These are phyloP conservation scores for Xiphophorus hellerii DNA, from an alignment of 2,113 vertebrate genomes.

Conservation along the genomic window DNA sequence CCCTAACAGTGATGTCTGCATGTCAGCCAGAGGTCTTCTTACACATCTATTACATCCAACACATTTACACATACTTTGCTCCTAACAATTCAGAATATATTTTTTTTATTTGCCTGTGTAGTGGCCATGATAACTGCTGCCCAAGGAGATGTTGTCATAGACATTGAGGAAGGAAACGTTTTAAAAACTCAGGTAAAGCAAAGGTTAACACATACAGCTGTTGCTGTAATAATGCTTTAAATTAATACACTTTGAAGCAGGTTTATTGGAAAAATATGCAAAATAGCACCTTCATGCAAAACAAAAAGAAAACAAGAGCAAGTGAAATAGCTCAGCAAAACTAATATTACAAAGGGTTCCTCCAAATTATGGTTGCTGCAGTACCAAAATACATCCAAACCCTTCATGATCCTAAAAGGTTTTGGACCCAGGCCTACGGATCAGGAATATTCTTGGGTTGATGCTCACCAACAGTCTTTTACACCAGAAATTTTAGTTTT, in stretches of 20 bases:
- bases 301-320: background rate
- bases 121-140: conserved; percentile 86
- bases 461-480: background rate
- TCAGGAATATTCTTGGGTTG: background rate
- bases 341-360: background rate
- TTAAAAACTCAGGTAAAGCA: conserved; percentile 85
- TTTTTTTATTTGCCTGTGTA: conserved; percentile 55
- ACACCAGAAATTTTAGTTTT: background rate
- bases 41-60: background rate
- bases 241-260: background rate
- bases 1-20: conserved; percentile 80
- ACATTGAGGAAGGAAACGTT: conserved; percentile 87
- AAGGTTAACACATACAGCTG: background rate
- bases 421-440: background rate
- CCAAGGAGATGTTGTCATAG: conserved; percentile 83
- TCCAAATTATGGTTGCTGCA: background rate
- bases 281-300: background rate
- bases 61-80: background rate
- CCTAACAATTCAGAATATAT: background rate
- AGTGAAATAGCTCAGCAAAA: background rate
- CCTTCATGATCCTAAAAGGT: background rate
- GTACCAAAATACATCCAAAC: too few relatives aligned
- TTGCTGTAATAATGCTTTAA: background rate
- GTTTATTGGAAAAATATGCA: background rate
- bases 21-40: conserved; percentile 88